Evolutionary conservation across 2,797 vertebrate species (phyloP).

Genomic region (Meriones psammophilus): DNA sequence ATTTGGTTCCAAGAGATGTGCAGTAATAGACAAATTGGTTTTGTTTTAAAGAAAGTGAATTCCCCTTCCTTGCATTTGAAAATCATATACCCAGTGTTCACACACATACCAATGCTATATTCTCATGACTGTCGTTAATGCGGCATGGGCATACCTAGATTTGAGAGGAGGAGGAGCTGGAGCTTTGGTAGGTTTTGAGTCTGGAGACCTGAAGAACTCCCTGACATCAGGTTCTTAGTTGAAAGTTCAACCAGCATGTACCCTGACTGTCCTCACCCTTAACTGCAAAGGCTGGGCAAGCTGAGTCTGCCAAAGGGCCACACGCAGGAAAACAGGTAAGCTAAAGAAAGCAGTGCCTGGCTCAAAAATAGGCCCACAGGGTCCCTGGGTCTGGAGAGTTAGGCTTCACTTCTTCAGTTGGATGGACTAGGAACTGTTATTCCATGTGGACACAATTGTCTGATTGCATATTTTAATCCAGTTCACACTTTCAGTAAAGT

Average conservation of each 20-base stretch:
- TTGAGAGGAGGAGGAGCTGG: not conserved
- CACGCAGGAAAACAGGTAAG: not conserved
- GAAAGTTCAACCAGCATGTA: not conserved
- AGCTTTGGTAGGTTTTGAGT: not conserved
- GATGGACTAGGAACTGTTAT: not conserved
- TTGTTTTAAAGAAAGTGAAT: conserved; percentile 49
- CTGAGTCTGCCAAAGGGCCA: not conserved
- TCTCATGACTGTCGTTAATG: not conserved
- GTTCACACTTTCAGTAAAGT: not conserved
- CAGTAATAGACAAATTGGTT: not conserved
- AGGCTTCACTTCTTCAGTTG: not conserved
- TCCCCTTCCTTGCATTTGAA: conserved; percentile 25
- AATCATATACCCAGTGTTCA: not conserved
- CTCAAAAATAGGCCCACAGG: not conserved
- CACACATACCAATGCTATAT: rapidly evolving
- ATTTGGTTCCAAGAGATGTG: conserved; percentile 27
- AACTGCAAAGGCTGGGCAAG: too few species aligned
- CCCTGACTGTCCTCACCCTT: not conserved
- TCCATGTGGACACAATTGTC: not conserved
- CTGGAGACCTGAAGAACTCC: not conserved
- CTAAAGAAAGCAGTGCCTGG: not conserved
- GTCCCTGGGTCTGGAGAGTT: not conserved
- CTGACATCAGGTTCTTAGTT: too few species aligned
- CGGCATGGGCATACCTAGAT: not conserved
- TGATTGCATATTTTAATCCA: too few species aligned